Base-by-base conservation (phyloP, 2,888 invertebrate genomes). In the Opisthograptis luteolata region DNA sequence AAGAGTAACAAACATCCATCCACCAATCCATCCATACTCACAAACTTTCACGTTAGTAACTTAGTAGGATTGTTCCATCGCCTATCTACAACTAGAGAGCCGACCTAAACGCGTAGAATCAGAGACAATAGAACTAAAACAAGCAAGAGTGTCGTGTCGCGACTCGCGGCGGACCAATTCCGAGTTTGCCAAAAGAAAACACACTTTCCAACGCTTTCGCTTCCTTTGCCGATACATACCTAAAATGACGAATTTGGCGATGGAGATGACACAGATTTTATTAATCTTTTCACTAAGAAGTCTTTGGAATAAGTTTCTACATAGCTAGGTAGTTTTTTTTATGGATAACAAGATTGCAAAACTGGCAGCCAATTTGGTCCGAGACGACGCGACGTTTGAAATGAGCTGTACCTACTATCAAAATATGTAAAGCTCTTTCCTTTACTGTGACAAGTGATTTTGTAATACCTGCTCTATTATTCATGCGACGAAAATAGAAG, bases 181-280 rank as follows among this genome's bases (percentile, higher is more conserved):
- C 50, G 24, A 44, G 31, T 46, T 37, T 28, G 47, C 25, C 30
- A 49, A 52, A 48, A 54, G 45, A 45, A 47, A 52, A 47, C 49
- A 42, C 57, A 46, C 58, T 62, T 59, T 62, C 59, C 59, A 58
- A 54, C 49, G 37, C 61, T 61, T 59, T 62, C 59, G 55, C 56
- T 39, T 42, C 31, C 42, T 46, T 41, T 36, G 37, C 13, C 39
- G 28, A 32, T 37, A 14, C 30, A n/a, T n/a, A n/a, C n/a, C n/a
- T 34, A 17, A 17, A 34, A 42, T 31, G 48, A 36, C 28, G 22
- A 24, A 49, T 49, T 49, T 28, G 35, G 39, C 40, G 30, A 15
- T 30, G n/a, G 9, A 40, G 10, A 44, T 35, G 44, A 31, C 49
- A 39, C 40, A n/a, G 32, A 25, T 25, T 35, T 47, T 20, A 37